A percentile compares a stretch with the other conserved stretches of the same genome.
These are phyloP conservation scores for Leontopithecus rosalia DNA, from an alignment of 2,797 vertebrate genomes.

Conservation along the genomic window DNA sequence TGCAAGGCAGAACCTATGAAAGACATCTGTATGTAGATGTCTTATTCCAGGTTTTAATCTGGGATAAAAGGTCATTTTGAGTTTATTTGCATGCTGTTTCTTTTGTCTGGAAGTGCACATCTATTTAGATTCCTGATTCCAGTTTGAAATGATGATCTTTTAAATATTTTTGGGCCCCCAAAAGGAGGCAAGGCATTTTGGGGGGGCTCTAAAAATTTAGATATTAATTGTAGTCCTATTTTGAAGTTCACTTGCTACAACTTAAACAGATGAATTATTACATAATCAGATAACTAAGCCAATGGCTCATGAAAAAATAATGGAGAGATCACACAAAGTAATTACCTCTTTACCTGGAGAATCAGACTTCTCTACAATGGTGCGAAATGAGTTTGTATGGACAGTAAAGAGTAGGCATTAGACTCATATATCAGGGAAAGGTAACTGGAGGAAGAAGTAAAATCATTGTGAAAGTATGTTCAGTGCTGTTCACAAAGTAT, in stretches of 20 bases:
- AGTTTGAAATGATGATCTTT: background rate
- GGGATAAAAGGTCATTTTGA: background rate
- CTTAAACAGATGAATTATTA: background rate
- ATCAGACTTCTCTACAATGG: background rate
- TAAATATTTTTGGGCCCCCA: background rate
- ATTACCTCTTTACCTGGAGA: background rate
- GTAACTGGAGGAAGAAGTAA: background rate
- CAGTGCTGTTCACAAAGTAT: background rate
- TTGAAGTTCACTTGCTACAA: background rate
- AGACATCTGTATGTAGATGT: background rate
- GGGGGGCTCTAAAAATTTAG: background rate
- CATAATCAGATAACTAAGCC: background rate
- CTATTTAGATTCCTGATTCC: background rate
- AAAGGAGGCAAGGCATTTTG: background rate
- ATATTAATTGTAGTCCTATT: background rate
- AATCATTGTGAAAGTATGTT: background rate
- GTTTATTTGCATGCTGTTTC: background rate
- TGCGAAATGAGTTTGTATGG: background rate
- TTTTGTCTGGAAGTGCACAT: background rate
- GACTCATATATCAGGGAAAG: background rate
- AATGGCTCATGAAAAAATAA: background rate
- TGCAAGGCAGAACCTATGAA: background rate
- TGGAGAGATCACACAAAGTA: background rate
- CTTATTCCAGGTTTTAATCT: background rate
- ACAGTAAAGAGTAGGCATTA: background rate